These are phyloP conservation scores for Thunnus thynnus DNA, from an alignment of 2,113 vertebrate genomes.

Conservation along the genomic window DNA sequence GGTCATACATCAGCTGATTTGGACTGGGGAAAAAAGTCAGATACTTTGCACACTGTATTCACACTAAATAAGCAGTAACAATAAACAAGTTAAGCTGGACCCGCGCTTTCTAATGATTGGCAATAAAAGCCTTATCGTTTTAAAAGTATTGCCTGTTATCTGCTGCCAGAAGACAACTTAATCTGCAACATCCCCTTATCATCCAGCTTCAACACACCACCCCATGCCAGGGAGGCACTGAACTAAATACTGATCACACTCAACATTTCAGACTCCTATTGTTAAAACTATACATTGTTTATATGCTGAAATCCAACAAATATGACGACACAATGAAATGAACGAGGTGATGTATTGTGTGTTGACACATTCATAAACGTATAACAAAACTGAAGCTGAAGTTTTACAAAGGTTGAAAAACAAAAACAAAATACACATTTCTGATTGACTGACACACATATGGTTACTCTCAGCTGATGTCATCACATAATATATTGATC, in stretches of 20 bases:
- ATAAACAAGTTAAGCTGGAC: neutral
- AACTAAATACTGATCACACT: neutral
- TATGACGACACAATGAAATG: neutral
- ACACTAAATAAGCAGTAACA: neutral
- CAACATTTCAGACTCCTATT: neutral
- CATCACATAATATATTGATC: conserved; percentile 32
- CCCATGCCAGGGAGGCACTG: neutral
- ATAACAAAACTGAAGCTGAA: neutral
- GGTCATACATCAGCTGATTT: neutral
- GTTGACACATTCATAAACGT: neutral
- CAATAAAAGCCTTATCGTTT: conserved; percentile 57
- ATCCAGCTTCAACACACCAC: conserved; percentile 23
- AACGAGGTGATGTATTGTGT: neutral
- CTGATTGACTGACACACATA: neutral
- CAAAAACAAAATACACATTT: neutral
- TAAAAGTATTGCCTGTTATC: conserved; percentile 52
- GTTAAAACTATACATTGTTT: neutral
- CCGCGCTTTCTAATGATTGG: conserved; percentile 38
- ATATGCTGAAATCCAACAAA: neutral
- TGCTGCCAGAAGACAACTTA: conserved; percentile 40
- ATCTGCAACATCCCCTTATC: conserved; percentile 63
- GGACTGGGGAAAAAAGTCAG: neutral
- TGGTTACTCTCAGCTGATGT: conserved; percentile 6
- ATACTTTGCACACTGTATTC: neutral
- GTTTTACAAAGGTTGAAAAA: neutral